These are phyloP conservation scores for Phortica variegata DNA, from an alignment of 1,140 invertebrate genomes.

Conservation along the genomic window DNA sequence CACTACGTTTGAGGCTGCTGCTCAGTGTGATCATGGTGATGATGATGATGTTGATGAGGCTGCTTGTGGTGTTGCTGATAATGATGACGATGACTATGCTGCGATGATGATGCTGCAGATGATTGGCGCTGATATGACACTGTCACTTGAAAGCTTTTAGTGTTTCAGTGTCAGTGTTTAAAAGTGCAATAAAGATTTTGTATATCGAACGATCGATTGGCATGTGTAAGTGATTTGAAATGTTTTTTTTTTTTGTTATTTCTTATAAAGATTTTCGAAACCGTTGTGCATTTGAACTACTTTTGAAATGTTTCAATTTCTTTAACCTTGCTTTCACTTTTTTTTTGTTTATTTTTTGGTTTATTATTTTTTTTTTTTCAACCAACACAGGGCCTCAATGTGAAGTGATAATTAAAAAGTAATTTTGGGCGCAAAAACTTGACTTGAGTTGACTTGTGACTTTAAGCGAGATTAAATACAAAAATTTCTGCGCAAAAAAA, in stretches of 20 bases:
- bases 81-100: no score
- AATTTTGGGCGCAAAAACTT: constrained; percentile 23
- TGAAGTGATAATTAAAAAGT: constrained; percentile 54
- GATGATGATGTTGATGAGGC: no score
- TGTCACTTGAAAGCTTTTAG: constrained; percentile 2
- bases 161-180: neutral
- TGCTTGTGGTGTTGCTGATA: no score
- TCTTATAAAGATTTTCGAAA: no score
- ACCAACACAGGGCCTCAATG: no score
- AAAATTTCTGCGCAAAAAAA: constrained; percentile 32
- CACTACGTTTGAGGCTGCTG: no score
- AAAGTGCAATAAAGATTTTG: neutral
- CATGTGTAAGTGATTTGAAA: constrained; percentile 32
- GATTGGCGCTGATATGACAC: no score
- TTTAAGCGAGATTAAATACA: constrained; percentile 35
- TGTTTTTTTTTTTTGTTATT: constrained; percentile 34
- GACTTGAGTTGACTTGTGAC: neutral
- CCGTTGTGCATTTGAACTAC: no score
- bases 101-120: no score
- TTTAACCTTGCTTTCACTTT: constrained; percentile 54
- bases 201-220: constrained; percentile 38
- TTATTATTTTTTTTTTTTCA: no score
- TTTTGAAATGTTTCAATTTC: constrained; percentile 11
- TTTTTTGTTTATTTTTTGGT: constrained; percentile 54
- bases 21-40: no score